Evolutionary conservation across 2,113 vertebrate genomes (phyloP).

Genomic region (Sylvietta virens): DNA sequence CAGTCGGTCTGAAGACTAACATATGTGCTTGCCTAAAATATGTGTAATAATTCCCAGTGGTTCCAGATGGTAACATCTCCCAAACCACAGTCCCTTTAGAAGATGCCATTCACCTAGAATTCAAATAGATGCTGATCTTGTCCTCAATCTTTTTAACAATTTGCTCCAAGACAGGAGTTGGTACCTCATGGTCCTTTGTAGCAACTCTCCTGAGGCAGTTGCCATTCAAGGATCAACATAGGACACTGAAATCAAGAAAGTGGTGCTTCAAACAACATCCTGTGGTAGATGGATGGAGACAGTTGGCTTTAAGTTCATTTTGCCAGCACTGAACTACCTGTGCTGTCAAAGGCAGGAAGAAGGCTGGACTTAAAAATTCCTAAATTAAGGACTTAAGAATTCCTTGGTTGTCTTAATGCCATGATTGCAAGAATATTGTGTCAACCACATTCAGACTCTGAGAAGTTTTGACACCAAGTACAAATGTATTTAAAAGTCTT

Average conservation of each 20-base stretch:
- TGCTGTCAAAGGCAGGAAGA: background rate
- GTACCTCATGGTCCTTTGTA: background rate
- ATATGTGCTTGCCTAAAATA: background rate
- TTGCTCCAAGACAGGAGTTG: background rate
- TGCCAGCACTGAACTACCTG: background rate
- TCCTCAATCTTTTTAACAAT: constrained; percentile 9
- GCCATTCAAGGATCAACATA: background rate
- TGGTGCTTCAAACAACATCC: background rate
- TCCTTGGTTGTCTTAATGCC: background rate
- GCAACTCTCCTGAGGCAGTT: background rate
- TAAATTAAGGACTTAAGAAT: background rate
- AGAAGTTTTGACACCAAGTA: background rate
- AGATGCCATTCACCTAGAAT: background rate
- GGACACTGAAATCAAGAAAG: background rate
- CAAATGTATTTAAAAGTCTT: background rate
- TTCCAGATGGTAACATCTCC: background rate
- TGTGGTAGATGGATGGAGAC: background rate
- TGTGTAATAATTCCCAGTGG: background rate
- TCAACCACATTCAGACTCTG: background rate
- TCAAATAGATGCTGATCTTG: background rate
- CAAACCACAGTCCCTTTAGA: background rate
- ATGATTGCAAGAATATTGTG: background rate
- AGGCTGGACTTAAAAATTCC: background rate
- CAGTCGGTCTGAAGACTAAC: background rate
- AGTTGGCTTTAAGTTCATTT: background rate